Base-by-base conservation (phyloP, 2,113 vertebrate genomes). In the Helogale parvula region DNA sequence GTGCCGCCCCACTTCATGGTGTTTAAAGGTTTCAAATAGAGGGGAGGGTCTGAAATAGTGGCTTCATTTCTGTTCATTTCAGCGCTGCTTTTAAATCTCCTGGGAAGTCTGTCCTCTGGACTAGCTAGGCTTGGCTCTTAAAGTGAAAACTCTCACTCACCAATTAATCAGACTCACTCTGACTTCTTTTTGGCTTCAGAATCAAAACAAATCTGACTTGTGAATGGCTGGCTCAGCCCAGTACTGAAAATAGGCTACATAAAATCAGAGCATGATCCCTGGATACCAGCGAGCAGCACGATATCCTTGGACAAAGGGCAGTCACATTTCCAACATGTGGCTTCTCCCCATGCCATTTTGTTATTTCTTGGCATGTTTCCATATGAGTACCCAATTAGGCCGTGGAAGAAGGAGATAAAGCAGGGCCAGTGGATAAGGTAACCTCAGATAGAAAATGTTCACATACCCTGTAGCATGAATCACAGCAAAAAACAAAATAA, bases 131-230 rank as follows among this genome's bases (percentile, higher is more conserved):
- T 86, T 95, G 80, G 33, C 33, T 66, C 2, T 66, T 92, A 25
- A 87, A 45, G n/a, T 88, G 29, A 88, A 60, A 94, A 86, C 27
- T 47, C 77, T 50, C 21, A 35, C 3, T 63, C 2, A 6, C 17
- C 60, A 84, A n/a, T 66, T 66, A 88, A 94, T 41, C 65, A 94
- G 38, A 94, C 29, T 82, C 88, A 84, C 33, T 16, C 69, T 85
- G 25, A 88, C 50, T 88, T 94, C 66, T 90, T 82, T 71, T 60
- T 45, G 17, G 76, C n/a, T 81, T 66, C 76, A 92, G 60, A 87
- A 27, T 63, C 80, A 87, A 90, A 94, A 79, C 45, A 95, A 95
- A 92, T 50, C 35, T 88, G 54, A 19, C 35, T 76, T 82, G n/a
- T 45, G 38, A 93, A 92, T 54, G 50, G n/a, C 45, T 68, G 23